Base-by-base conservation (phyloP, 1,140 invertebrate genomes). In the Euwallacea fornicatus region DNA sequence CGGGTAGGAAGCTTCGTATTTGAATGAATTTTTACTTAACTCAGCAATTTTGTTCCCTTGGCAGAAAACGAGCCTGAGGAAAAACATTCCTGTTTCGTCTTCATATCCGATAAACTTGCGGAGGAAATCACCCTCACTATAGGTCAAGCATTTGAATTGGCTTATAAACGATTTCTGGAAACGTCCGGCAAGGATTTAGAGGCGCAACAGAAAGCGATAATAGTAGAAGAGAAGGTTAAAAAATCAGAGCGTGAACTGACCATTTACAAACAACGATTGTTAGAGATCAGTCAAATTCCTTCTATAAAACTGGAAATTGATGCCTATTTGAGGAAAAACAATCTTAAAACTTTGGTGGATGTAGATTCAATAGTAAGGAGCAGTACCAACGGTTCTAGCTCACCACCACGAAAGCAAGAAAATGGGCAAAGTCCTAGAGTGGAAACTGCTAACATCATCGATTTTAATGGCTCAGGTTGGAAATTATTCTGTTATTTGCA, bases 121-220 rank as follows among this genome's bases (percentile, higher is more conserved):
- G 96, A 97, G 76, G 96, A 98, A 81, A 97, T 98, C 68, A 98
- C 96, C 8, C 83, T 98, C 70, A 98, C 96, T 9, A 97, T 98
- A 76, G 96, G 96, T 3, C 96, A 98, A 82, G 96, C 96, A 0
- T 98, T 98, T 83, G 96, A 98, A 84, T 86, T 98, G 74, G 96
- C 96, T n/a, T 98, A 98, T 83, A 91, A 89, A 86, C 83, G 90
- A 72, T 94, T 93, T 80, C 79, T 94, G 63, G 92, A 94, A 73
- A 91, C 90, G 0, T 91, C 90, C 6, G 89, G 90, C 2, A 87
- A 88, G 76, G 91, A 93, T 81, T 76, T 90, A 50, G 92, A 93
- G 80, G 82, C 88, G 8, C 89, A 91, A 75, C 86, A 89, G 75
- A 86, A 90, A 76, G 84, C 88, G 33, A 87, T 91, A 80, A 78